Evolutionary conservation across 2,113 vertebrate genomes (phyloP), one percentile per base, ranked within the genome.

Genomic region (Gambusia affinis): DNA sequence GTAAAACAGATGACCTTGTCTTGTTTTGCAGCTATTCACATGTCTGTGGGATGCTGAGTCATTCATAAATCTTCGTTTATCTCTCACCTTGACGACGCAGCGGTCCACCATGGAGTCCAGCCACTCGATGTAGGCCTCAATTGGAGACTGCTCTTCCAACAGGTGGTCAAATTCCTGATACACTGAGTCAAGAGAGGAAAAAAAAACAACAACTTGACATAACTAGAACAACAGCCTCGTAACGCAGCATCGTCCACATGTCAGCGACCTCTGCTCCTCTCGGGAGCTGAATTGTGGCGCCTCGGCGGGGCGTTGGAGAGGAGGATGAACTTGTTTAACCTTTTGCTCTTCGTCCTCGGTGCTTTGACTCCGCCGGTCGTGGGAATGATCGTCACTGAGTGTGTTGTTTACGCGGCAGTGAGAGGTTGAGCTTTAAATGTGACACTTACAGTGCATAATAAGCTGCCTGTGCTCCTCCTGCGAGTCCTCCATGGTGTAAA

Each of bases 131-230:
- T 99, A 99, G 0, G 97, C 96, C 90, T 99, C 98, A 0, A 99
- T 99, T 24, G 97, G 97, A 12, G 97, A 98, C 87, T 99, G 98
- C 81, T 99, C 98, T 88, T 99, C 98, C 82, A 99, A 77, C 10
- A 99, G 95, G 76, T 96, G 96, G 88, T 99, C 98, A 85, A 99
- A 99, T 89, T 99, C 98, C 91, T 98, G 98, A 88, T 99, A 99
- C 80, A 99, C 98, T 99, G 92, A 11, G 39, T 60, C 67, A 72
- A 37, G 44, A 84, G 47, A 64, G 51, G 63, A 44, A 35, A 42
- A 19, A 47, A 47, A 37, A 12, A 27, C 14, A 47, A 19, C 19
- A 28, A 22, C 14, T 24, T 60, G 22, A 10, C 12, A 27, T 2
- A 19, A 14, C 28, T 17, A 44, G 27, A 62, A 22, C 47, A 79